Evolutionary conservation across 1,140 invertebrate species (phyloP).

Genomic region (Diachasmimorpha longicaudata): DNA sequence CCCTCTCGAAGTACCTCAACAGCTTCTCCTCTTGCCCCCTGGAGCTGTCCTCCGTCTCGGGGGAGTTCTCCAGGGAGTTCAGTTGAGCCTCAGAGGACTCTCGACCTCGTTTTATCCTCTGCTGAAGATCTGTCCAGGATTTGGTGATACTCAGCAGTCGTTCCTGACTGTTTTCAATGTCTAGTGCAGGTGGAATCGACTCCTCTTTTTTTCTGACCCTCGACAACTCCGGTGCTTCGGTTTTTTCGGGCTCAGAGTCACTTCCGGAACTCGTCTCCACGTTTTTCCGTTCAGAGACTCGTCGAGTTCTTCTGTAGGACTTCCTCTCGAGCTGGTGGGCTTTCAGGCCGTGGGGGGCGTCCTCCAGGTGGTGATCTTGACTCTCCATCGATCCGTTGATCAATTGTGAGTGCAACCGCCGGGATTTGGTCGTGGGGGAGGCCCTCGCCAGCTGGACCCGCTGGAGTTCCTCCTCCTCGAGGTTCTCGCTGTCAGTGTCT

Average conservation of each 20-base stretch:
- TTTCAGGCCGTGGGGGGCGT: not conserved
- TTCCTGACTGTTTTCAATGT: slow-evolving; percentile 15
- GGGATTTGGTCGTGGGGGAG: slow-evolving; percentile 34
- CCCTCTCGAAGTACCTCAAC: not conserved
- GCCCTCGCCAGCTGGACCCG: not conserved
- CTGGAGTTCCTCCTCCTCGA: slow-evolving; percentile 14
- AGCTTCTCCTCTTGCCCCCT: not conserved
- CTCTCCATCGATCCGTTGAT: not conserved
- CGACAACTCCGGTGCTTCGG: not conserved
- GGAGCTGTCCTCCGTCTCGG: not conserved
- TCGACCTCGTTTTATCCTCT: slow-evolving; percentile 27
- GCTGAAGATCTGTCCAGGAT: slow-evolving; percentile 30
- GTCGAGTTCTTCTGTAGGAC: not conserved
- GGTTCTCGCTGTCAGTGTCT: slow-evolving; percentile 28
- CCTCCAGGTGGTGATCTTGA: not conserved
- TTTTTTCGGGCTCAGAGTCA: not conserved
- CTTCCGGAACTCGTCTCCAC: not conserved
- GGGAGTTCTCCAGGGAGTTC: slow-evolving; percentile 8
- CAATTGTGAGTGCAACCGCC: slow-evolving; percentile 42
- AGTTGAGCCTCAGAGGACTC: slow-evolving; percentile 29
- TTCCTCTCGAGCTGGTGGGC: not conserved
- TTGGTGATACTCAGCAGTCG: slow-evolving; percentile 25
- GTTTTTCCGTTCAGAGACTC: not conserved
- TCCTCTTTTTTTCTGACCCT: not conserved
- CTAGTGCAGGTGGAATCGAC: not conserved